A percentile compares a stretch with the other conserved stretches of the same genome.
These are phyloP conservation scores for Willowsia nigromaculata DNA, from an alignment of 2,888 invertebrate species.

Conservation along the genomic window DNA sequence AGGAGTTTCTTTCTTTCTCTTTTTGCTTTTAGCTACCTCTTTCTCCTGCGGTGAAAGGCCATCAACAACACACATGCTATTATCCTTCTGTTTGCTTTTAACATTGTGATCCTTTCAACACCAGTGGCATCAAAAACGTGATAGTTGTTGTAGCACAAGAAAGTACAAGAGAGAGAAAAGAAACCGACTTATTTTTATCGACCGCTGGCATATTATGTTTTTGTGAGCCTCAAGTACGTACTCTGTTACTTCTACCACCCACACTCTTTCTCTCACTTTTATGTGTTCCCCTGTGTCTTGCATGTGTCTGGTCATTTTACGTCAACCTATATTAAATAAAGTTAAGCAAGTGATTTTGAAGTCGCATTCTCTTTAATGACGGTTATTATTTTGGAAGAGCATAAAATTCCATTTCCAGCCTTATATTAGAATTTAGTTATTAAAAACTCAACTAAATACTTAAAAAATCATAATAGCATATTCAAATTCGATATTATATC, in stretches of 20 bases:
- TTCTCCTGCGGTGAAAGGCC: slow-evolving; percentile 49
- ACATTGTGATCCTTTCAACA: slow-evolving; percentile 54
- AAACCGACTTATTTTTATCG: background rate
- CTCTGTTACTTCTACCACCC: background rate
- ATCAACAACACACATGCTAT: slow-evolving; percentile 47
- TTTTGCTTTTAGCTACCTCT: background rate
- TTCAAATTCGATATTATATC: too few species aligned
- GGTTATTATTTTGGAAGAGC: background rate
- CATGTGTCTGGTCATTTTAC: background rate
- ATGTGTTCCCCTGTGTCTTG: background rate
- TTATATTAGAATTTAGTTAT: too few species aligned
- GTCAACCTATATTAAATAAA: background rate
- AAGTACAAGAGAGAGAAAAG: background rate
- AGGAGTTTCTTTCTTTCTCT: background rate
- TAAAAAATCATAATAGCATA: too few species aligned
- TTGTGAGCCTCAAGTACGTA: background rate
- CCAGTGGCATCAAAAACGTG: background rate
- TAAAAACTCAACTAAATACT: too few species aligned
- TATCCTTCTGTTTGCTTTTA: slow-evolving; percentile 49
- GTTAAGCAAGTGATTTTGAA: background rate
- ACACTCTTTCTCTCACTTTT: background rate
- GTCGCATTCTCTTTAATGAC: slow-evolving; percentile 29
- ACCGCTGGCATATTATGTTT: background rate
- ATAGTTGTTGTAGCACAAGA: background rate
- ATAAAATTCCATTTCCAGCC: too few species aligned